Conservation (phyloP, 2,888 invertebrate genomes). For the Morpho achilles region DNA sequence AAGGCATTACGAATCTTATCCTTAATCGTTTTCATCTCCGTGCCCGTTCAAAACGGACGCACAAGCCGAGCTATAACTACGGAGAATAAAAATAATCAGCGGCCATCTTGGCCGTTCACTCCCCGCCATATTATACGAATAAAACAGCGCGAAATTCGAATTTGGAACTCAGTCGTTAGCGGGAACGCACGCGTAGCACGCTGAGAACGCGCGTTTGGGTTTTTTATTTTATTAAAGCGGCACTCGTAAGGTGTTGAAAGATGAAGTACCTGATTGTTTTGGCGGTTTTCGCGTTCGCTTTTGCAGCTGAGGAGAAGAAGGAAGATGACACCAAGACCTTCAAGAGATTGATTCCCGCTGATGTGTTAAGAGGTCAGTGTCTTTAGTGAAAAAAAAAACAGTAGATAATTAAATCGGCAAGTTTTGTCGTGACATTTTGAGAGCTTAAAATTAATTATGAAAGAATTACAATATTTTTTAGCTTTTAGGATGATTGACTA, state of each 20-base stretch:
- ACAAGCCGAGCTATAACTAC: conserved; percentile 11
- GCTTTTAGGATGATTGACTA: no score
- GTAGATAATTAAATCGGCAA: no score
- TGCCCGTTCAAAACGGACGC: neutral
- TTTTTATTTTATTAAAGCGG: conserved; percentile 42
- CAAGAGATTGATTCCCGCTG: conserved; percentile 91
- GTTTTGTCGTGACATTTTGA: no score
- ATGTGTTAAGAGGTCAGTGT: conserved; percentile 91
- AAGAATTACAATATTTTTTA: no score
- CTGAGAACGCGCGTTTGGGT: conserved; percentile 46
- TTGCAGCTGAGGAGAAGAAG: conserved; percentile 78
- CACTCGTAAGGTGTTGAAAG: conserved; percentile 54
- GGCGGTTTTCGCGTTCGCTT: conserved; percentile 73
- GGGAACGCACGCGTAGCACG: conserved; percentile 47
- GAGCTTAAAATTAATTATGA: no score
- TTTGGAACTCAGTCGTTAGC: conserved; percentile 62
- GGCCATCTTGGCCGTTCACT: conserved; percentile 51
- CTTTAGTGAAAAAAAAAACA: conserved; percentile 5
- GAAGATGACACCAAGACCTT: conserved; percentile 84
- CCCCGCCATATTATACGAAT: conserved; percentile 43
- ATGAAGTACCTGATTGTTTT: conserved; percentile 79
- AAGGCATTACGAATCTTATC: neutral
- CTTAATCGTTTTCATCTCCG: neutral
- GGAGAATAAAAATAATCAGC: conserved; percentile 17
- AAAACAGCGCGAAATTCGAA: conserved; percentile 57